Evolutionary conservation across 2,888 invertebrate species (phyloP), one percentile per base, ranked within the genome.

Genomic region (Hydrotaea diabolus): DNA sequence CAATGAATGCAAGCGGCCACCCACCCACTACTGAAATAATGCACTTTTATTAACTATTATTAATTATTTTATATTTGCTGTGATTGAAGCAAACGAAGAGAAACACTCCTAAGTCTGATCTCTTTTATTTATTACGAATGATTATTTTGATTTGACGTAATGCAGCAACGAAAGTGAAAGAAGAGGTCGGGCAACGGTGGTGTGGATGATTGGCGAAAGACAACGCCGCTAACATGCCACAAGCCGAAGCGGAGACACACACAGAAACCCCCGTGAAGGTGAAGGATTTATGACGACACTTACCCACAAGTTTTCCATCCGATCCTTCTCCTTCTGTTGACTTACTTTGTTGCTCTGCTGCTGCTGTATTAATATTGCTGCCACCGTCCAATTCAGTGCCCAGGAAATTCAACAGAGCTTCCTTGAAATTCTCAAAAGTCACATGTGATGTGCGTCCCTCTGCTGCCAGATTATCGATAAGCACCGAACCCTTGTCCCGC

Each of bases 361-460:
- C 49, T 46, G 77, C 49, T 74, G 19, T 31, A 66, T 19, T 82
- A 74, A 55, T 21, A 69, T 79, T 31, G 80, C 77, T 62, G 13
- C 43, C 55, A 76, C 59, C 53, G 66, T 92, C 92, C 55, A 90
- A 89, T 83, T 93, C 93, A 88, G 93, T 94, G 91, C 95, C 96
- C 80, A 96, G 93, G 87, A 96, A 94, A 83, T 94, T 93, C 36
- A 97, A 93, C 85, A 97, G 93, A 8, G 95, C 96, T 91, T 96
- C 95, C 89, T 96, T 95, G 90, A 97, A 97, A 90, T 96, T 95
- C 26, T 94, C 92, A 92, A 97, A 97, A 80, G 96, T 94, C 43
- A 95, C 95, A 17, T 93, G 92, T 77, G 88, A 86, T 82, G 88
- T 85, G 74, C 88, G 85, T 36, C 87, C 87, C 86, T 94, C 82